phyloP scores from a whole-genome alignment of 2,797 vertebrate genomes.

The Melanotaenia maccullochi region DNA sequence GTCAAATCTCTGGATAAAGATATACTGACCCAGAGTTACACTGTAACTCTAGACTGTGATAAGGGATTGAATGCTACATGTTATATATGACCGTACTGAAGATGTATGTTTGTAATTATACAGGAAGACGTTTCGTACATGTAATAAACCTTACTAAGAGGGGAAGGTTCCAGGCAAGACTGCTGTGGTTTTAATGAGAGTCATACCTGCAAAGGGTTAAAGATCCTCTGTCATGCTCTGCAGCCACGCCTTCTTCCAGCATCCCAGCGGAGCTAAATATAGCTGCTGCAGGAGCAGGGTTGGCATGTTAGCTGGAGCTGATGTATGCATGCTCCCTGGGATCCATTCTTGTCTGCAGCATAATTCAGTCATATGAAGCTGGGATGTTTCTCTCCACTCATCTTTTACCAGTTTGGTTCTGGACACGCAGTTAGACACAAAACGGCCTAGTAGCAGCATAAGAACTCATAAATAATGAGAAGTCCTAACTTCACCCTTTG shows the following conservation, averaged over 20 bases:
- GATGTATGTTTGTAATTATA: too few species aligned
- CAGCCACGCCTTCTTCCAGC: slow-evolving; percentile 66
- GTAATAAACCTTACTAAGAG: too few species aligned
- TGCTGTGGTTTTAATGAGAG: background rate
- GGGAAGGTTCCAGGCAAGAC: background rate
- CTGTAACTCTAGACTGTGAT: too few species aligned
- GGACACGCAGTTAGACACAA: too few species aligned
- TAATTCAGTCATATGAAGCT: slow-evolving; percentile 10
- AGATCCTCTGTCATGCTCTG: slow-evolving; percentile 59
- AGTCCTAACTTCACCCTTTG: too few species aligned
- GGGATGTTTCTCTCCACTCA: background rate
- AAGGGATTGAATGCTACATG: too few species aligned
- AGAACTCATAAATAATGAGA: too few species aligned
- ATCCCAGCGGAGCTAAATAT: slow-evolving; percentile 77
- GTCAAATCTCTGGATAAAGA: too few species aligned
- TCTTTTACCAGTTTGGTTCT: background rate
- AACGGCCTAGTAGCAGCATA: too few species aligned
- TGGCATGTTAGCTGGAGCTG: slow-evolving; percentile 56
- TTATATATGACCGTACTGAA: too few species aligned
- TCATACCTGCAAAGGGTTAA: slow-evolving; percentile 60
- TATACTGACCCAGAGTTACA: too few species aligned
- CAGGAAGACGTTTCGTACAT: too few species aligned
- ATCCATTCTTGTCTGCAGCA: slow-evolving; percentile 33
- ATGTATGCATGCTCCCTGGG: slow-evolving; percentile 26
- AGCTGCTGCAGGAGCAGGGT: slow-evolving; percentile 69